These are phyloP conservation scores for Peribatodes rhomboidaria DNA, from an alignment of 2,888 invertebrate genomes.

Conservation along the genomic window DNA sequence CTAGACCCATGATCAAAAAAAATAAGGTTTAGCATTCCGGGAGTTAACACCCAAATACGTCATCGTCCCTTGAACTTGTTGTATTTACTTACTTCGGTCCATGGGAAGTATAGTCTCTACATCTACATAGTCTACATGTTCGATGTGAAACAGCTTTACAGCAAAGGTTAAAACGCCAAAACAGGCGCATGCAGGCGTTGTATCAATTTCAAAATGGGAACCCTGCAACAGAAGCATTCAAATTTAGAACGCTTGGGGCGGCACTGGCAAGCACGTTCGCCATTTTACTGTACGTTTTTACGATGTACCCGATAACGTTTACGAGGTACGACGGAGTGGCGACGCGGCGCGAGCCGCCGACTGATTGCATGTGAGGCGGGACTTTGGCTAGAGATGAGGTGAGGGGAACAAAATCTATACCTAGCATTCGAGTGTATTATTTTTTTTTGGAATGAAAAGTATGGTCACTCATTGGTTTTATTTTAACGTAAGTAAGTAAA, in stretches of 20 bases:
- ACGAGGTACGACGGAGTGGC: conserved; percentile 82
- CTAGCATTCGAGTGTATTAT: too few species aligned
- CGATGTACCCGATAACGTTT: conserved; percentile 84
- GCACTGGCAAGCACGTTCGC: conserved; percentile 66
- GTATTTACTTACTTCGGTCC: too few species aligned
- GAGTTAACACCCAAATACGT: too few species aligned
- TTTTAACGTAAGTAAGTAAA: too few species aligned
- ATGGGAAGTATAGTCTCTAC: background rate
- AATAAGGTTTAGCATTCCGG: too few species aligned
- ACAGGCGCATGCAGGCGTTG: conserved; percentile 1
- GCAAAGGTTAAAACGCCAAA: background rate
- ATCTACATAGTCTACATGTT: background rate
- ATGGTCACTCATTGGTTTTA: too few species aligned
- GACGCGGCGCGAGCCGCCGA: conserved; percentile 80
- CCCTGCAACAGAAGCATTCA: conserved; percentile 41
- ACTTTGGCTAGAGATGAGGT: conserved; percentile 42
- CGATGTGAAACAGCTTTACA: background rate
- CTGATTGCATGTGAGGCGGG: conserved; percentile 77
- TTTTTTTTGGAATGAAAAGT: too few species aligned
- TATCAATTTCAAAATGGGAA: conserved; percentile 42
- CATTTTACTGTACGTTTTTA: conserved; percentile 83
- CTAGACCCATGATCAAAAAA: too few species aligned
- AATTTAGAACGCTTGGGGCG: conserved; percentile 50
- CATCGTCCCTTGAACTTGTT: too few species aligned
- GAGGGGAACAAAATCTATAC: background rate